Conservation (phyloP, 1,140 invertebrate genomes). For the Stegodyphus mimosarum region DNA sequence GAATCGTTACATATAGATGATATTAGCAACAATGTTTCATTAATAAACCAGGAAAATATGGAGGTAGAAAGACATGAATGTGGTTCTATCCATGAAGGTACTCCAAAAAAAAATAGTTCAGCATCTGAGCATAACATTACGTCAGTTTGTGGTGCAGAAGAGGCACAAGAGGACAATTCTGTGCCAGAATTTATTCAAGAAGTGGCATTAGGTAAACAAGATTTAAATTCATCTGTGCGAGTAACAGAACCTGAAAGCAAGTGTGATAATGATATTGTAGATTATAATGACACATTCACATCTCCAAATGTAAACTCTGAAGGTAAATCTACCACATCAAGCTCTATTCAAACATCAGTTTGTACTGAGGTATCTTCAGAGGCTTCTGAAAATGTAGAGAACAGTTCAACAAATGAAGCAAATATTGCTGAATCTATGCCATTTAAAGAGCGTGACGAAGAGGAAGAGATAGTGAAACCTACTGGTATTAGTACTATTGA, state of each 20-base stretch:
- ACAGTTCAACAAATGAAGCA: not conserved
- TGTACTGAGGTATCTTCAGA: not conserved
- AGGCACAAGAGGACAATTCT: not conserved
- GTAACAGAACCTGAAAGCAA: not conserved
- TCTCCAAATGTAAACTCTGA: not conserved
- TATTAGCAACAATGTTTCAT: not conserved
- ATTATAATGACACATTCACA: not conserved
- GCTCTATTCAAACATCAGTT: not conserved
- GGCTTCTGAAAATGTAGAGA: not conserved
- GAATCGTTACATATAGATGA: not conserved
- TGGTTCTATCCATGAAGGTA: not conserved
- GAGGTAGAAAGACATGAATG: not conserved
- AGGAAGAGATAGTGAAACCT: constrained; percentile 34
- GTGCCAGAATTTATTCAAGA: not conserved
- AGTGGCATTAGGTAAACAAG: not conserved
- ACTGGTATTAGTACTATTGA: constrained; percentile 51
- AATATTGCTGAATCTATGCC: not conserved
- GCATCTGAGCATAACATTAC: not conserved
- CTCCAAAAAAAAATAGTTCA: not conserved
- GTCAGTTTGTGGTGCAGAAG: not conserved
- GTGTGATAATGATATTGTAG: not conserved
- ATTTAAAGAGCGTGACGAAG: not conserved
- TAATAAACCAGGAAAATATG: not conserved
- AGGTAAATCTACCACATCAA: not conserved
- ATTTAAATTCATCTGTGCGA: not conserved